phyloP scores from a whole-genome alignment of 2,797 vertebrate genomes.

The Selene dorsalis region DNA sequence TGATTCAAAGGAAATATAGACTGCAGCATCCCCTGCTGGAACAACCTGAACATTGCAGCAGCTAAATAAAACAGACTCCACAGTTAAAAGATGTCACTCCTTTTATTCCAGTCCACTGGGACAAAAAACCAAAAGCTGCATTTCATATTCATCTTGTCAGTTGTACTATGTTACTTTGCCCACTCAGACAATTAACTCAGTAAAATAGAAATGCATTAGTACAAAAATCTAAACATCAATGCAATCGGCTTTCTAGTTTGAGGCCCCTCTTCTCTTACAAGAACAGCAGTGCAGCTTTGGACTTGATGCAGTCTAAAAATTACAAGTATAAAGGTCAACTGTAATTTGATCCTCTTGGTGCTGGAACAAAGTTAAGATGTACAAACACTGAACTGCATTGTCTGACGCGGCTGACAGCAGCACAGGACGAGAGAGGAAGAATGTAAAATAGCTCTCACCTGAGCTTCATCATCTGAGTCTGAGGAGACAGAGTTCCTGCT shows the following conservation, averaged over 20 bases:
- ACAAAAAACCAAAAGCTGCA: background rate
- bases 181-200: background rate
- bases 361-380: constrained; percentile 23
- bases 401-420: constrained; percentile 1
- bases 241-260: constrained; percentile 2
- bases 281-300: constrained; percentile 7
- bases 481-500: background rate
- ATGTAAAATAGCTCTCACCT: constrained; percentile 2
- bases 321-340: constrained; percentile 49
- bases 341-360: constrained; percentile 41
- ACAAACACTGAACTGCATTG: constrained; percentile 34
- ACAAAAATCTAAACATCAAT: constrained; percentile 4
- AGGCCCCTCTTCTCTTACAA: constrained; percentile 24
- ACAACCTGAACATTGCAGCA: constrained; percentile 53
- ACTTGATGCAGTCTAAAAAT: constrained; percentile 15
- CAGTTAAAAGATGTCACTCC: background rate
- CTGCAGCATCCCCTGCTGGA: constrained; percentile 77
- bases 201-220: background rate
- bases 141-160: too few species aligned
- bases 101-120: too few species aligned
- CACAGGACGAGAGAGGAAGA: background rate
- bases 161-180: background rate
- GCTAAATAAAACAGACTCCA: background rate
- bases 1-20: constrained; percentile 32
- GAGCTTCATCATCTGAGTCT: background rate